A percentile compares a stretch with the other conserved stretches of the same genome.
phyloP scores from a whole-genome alignment of 2,113 vertebrate genomes.

The Formicarius rufipectus region DNA sequence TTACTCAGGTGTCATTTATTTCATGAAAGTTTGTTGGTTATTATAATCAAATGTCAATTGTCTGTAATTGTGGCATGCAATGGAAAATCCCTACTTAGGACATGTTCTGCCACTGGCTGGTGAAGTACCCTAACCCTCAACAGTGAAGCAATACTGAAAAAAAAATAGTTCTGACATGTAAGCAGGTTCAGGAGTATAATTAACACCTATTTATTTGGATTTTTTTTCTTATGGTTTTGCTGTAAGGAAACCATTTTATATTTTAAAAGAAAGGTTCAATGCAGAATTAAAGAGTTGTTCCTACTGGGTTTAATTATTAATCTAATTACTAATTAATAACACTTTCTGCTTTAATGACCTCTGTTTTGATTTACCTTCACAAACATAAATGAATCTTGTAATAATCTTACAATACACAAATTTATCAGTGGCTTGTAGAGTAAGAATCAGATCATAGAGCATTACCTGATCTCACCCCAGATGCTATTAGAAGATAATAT shows the following conservation, averaged over 20 bases:
- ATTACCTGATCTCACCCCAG: background rate
- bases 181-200: background rate
- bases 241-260: background rate
- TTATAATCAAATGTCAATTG: conserved; percentile 48
- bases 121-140: background rate
- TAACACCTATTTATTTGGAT: background rate
- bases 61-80: conserved; percentile 8
- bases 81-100: conserved; percentile 45
- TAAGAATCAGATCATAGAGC: background rate
- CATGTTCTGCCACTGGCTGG: background rate
- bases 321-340: conserved; percentile 1
- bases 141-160: background rate
- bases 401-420: background rate
- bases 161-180: conserved; percentile 17
- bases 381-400: background rate
- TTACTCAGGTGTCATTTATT: conserved; percentile 21
- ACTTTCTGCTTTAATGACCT: background rate
- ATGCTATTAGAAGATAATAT: background rate
- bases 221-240: background rate
- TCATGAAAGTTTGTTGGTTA: conserved; percentile 29
- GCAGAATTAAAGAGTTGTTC: background rate
- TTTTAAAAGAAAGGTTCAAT: background rate
- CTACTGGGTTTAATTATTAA: background rate
- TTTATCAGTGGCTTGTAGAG: background rate
- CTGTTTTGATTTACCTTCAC: background rate